These are phyloP conservation scores for Neoniphon sammara DNA, from an alignment of 2,797 vertebrate genomes.

Conservation along the genomic window DNA sequence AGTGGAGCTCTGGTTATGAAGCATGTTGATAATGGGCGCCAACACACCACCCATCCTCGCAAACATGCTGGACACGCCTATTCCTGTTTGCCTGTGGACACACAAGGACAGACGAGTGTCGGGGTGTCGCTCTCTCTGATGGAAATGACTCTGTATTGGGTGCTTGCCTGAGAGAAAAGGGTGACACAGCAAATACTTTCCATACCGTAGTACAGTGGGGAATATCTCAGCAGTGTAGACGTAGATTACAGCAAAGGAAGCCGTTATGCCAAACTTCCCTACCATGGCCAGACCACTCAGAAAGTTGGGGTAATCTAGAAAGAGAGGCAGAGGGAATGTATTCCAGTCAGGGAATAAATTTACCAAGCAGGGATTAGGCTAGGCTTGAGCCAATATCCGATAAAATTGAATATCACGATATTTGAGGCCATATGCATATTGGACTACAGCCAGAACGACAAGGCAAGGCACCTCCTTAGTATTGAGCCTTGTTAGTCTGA, in stretches of 20 bases:
- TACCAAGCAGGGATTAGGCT: no score
- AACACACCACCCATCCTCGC: constrained; percentile 81
- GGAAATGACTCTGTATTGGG: no score
- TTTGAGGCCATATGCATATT: no score
- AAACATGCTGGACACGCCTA: constrained; percentile 81
- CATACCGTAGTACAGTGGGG: constrained; percentile 86
- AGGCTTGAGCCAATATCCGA: no score
- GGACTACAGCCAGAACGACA: no score
- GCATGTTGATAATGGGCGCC: constrained; percentile 80
- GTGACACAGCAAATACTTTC: neutral
- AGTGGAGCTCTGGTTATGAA: constrained; percentile 68
- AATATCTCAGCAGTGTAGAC: constrained; percentile 94
- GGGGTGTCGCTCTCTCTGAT: no score
- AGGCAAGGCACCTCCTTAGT: no score
- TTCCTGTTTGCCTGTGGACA: constrained; percentile 80
- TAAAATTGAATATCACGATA: no score
- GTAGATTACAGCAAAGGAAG: constrained; percentile 91
- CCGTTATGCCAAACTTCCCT: constrained; percentile 93
- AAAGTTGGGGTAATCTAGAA: constrained; percentile 71
- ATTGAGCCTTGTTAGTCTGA: no score
- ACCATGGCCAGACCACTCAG: constrained; percentile 85
- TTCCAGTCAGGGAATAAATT: neutral
- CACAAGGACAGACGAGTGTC: neutral
- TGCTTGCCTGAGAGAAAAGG: neutral
- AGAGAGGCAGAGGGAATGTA: neutral